phyloP scores from a whole-genome alignment of 2,797 vertebrate species.

The Sebastes oblongus region DNA sequence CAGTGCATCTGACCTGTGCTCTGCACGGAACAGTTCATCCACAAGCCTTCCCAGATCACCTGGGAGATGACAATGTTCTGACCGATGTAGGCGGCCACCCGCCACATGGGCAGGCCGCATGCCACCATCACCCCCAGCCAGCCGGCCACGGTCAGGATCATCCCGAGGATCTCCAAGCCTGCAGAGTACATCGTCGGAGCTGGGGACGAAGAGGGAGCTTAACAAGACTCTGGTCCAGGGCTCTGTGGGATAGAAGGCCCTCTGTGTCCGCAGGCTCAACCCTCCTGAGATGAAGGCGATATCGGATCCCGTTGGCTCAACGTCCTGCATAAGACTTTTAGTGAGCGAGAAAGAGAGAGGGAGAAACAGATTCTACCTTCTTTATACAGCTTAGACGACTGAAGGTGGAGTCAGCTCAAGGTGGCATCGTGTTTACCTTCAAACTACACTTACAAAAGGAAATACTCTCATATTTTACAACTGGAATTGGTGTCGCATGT shows the following conservation, averaged over 20 bases:
- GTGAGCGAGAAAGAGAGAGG: conserved; percentile 63
- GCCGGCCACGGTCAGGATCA: conserved; percentile 83
- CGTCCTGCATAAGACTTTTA: conserved; percentile 64
- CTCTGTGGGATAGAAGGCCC: conserved; percentile 58
- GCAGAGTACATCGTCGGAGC: conserved; percentile 78
- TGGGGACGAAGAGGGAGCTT: conserved; percentile 1
- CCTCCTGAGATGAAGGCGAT: conserved; percentile 73
- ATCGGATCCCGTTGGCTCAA: conserved; percentile 73
- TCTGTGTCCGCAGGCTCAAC: conserved; percentile 70
- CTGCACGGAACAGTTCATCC: conserved; percentile 88
- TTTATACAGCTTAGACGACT: conserved; percentile 80
- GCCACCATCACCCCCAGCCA: conserved; percentile 86
- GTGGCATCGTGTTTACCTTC: conserved; percentile 72
- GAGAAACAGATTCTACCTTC: conserved; percentile 78
- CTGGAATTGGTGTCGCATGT: neutral
- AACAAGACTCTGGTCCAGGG: conserved; percentile 14
- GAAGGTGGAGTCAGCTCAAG: conserved; percentile 85
- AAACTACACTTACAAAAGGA: conserved; percentile 18
- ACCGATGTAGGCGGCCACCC: conserved; percentile 83
- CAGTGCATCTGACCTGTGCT: conserved; percentile 89
- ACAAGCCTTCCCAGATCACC: conserved; percentile 87
- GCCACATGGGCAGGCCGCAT: conserved; percentile 87
- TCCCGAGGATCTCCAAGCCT: conserved; percentile 84
- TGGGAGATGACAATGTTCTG: conserved; percentile 87
- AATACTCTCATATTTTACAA: neutral